These are phyloP conservation scores for Nomada flava DNA, from an alignment of 2,888 invertebrate species.

Conservation along the genomic window DNA sequence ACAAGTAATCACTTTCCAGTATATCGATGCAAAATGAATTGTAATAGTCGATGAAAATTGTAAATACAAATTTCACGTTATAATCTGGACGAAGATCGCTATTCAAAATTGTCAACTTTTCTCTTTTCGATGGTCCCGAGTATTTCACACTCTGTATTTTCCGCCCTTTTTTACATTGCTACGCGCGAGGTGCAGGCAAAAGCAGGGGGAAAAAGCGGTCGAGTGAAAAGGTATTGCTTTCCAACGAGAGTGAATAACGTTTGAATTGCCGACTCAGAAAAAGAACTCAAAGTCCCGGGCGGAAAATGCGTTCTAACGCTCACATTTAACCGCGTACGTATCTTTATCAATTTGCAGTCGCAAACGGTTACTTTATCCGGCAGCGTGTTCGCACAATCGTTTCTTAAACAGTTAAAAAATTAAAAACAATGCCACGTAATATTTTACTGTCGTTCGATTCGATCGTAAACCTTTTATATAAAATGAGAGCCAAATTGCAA, in stretches of 20 bases:
- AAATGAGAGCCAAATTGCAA: too few relatives aligned
- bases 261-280: constrained; percentile 31
- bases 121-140: neutral
- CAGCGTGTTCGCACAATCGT: too few relatives aligned
- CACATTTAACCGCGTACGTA: neutral
- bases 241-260: constrained; percentile 45
- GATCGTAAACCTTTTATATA: too few relatives aligned
- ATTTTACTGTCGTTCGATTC: too few relatives aligned
- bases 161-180: constrained; percentile 26
- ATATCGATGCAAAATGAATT: too few relatives aligned
- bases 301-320: constrained; percentile 10
- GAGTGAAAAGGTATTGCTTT: constrained; percentile 44
- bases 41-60: neutral
- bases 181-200: constrained; percentile 14
- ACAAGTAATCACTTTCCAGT: too few relatives aligned
- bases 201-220: constrained; percentile 8
- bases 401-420: too few relatives aligned
- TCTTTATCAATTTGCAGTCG: neutral
- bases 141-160: constrained; percentile 27
- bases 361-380: too few relatives aligned
- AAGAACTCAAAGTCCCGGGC: neutral
- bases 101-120: neutral
- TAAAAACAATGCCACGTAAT: too few relatives aligned
- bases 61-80: neutral
- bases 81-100: neutral